Evolutionary conservation across 2,113 vertebrate species (phyloP), one percentile per base, ranked within the genome.

Genomic region (Bombycilla garrulus): DNA sequence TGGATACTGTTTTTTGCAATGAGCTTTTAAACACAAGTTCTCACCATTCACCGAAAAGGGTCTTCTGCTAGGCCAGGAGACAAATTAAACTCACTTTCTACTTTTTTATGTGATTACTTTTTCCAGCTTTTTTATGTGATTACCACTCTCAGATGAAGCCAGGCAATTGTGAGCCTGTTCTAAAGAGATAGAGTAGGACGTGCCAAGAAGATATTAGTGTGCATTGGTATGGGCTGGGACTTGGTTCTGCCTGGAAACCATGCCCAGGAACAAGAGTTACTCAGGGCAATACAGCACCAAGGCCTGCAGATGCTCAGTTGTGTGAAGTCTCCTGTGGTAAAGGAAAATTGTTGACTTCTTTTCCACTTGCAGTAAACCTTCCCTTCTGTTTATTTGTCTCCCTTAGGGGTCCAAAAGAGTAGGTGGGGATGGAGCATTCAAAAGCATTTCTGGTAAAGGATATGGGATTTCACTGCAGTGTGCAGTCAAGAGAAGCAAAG

Each of bases 11-110:
- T 67, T 92, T 93, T 88, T 70, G 42, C 86, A 80, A 40, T 11
- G 50, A 60, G 42, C 28, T n/a, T 77, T 81, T 82, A 67, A 77
- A 81, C 42, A 51, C 14, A 31, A 62, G 79, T 56, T 61, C n/a
- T 66, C 20, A 29, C 56, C 83, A 25, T 73, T 95, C 36, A 35
- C 36, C 1, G 8, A 48, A 73, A 56, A 71, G 48, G 22, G 78
- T 92, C 66, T 80, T 18, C 87, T 91, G 73, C 93, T 84, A 38
- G 25, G 24, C 77, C 53, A 35, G 79, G 54, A 88, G 86, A 69
- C 90, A 96, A 96, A 96, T 92, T 81, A 78, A 92, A 33, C 28
- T 93, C 90, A 60, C 21, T 85, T 92, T 80, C 57, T 61, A 28
- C 73, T 57, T 81, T 80, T 96, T 81, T 54, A 81, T 83, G 92